Conservation (phyloP, 2,113 vertebrate species). For the Tragelaphus scriptus region DNA sequence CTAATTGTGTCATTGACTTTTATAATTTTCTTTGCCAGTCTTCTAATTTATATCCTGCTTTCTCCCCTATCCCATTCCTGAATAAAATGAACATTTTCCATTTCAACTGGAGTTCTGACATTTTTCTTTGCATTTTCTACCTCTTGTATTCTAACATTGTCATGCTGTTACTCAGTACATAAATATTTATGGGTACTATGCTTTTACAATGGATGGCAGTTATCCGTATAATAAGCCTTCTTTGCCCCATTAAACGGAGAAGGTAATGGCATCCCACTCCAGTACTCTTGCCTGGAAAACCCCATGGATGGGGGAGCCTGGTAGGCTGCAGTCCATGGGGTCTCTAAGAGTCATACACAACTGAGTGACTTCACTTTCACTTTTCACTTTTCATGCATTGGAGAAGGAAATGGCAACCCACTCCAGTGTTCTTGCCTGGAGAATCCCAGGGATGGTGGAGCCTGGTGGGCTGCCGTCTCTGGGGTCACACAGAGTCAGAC, state of each 20-base stretch:
- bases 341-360: too few species aligned
- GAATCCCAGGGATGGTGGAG: too few species aligned
- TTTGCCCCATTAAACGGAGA: background rate
- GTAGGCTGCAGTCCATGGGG: too few species aligned
- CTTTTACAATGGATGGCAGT: background rate
- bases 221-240: background rate
- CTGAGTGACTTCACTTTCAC: too few species aligned
- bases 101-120: background rate
- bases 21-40: background rate
- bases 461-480: too few species aligned
- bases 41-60: background rate
- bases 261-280: too few species aligned
- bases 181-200: background rate
- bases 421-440: too few species aligned
- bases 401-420: too few species aligned
- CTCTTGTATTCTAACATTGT: background rate
- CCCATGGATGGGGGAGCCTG: too few species aligned
- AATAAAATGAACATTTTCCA: background rate
- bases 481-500: too few species aligned
- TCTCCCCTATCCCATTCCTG: background rate
- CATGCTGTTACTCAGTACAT: background rate
- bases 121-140: slow-evolving; percentile 1
- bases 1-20: background rate
- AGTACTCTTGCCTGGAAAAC: too few species aligned
- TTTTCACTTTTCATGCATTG: too few species aligned